Evolutionary conservation across 2,888 invertebrate species (phyloP), one percentile per base, ranked within the genome.

Genomic region (Pheosia tremula): DNA sequence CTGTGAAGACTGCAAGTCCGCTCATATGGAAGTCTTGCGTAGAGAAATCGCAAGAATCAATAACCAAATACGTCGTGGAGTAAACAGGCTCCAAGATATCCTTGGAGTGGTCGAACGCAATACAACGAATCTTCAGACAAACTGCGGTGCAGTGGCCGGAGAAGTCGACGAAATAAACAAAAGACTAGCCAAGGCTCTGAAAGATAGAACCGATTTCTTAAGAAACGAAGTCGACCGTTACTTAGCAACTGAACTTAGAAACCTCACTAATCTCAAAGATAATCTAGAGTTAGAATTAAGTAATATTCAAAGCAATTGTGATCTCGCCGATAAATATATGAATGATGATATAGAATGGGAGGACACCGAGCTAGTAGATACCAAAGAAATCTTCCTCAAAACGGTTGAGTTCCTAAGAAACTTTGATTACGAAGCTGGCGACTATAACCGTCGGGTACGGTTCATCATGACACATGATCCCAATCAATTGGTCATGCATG

Each of bases 291-390:
- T 97, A 86, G 99, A 99, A 93, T 97, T 99, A 84, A 96, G 97
- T 74, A 99, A 99, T 91, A 98, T 99, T 81, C 96, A 97, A 83
- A 98, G 98, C 86, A 99, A 99, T 90, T 99, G 99, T 93, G 99
- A 99, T 88, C 95, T 98, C 82, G 98, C 98, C 58, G 99, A 99
- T 89, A 98, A 98, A 87, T 97, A 98, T 85, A 98, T 98, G 95
- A 97, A 96, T 82, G 97, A 97, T 75, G 96, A 96, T 69, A 97
- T 98, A 52, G 97, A 98, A 79, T 98, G 98, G 97, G 98, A 98
- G 78, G 98, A 98, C 80, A 97, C 97, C 69, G 98, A 98, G 85
- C 94, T 98, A 71, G 97, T 98, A 94, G 98, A 98, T 82, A 97
- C 98, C 63, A 99, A 99, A 92, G 98, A 98, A 91, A 98, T 98